Evolutionary conservation across 1,140 invertebrate species (phyloP).

Genomic region (Paraescarpia echinospica): DNA sequence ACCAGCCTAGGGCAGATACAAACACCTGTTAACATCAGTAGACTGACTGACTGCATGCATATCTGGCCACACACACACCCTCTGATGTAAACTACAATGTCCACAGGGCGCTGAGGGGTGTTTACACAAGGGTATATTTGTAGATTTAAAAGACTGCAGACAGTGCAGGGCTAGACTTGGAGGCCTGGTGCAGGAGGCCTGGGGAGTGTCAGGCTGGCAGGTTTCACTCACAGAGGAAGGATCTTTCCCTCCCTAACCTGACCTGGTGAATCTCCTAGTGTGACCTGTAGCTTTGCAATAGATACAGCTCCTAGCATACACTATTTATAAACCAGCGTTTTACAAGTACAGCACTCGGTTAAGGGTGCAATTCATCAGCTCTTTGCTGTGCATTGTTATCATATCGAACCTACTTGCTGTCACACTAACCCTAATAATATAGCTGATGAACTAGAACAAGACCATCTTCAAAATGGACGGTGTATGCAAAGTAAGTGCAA

Average conservation of each 20-base stretch:
- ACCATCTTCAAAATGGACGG: neutral
- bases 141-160: neutral
- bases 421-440: neutral
- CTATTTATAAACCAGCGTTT: neutral
- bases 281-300: neutral
- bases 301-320: neutral
- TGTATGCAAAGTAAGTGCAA: neutral
- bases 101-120: neutral
- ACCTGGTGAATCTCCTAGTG: neutral
- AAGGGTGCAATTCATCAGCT: neutral
- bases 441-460: neutral
- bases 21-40: neutral
- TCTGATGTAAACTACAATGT: neutral
- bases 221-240: neutral
- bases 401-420: neutral
- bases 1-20: neutral
- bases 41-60: neutral
- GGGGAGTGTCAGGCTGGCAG: neutral
- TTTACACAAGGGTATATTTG: conserved; percentile 6
- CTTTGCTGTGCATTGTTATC: neutral
- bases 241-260: neutral
- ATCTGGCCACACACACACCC: neutral
- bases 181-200: neutral
- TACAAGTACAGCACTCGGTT: neutral
- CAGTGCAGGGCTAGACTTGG: neutral